These are phyloP conservation scores for Rhorus exstirpatorius DNA, from an alignment of 2,888 invertebrate species.

Conservation along the genomic window DNA sequence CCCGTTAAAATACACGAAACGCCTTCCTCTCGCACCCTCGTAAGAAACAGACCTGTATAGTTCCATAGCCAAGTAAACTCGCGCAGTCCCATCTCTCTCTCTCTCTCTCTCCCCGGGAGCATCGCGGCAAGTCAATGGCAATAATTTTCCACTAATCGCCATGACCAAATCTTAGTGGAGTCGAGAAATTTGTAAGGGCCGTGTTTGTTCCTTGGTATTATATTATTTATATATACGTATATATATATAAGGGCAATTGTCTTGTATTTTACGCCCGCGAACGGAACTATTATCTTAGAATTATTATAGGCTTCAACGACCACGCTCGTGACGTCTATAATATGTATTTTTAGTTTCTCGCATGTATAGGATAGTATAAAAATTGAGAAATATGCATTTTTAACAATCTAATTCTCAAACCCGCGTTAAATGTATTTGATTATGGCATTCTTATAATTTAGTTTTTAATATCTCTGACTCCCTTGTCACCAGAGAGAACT, in stretches of 20 bases:
- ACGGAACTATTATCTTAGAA: conserved; percentile 48
- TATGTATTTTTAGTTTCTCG: too few relatives aligned
- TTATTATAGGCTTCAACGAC: conserved; percentile 48
- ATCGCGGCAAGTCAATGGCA: conserved; percentile 73
- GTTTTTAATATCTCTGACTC: too few relatives aligned
- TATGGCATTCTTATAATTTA: too few relatives aligned
- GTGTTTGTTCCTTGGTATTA: conserved; percentile 57
- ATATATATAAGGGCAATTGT: conserved; percentile 58
- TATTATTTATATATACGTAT: conserved; percentile 44
- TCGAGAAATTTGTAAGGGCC: conserved; percentile 70
- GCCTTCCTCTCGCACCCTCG: conserved; percentile 72
- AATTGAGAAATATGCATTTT: too few relatives aligned
- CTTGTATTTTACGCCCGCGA: conserved; percentile 58
- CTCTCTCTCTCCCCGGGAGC: conserved; percentile 44
- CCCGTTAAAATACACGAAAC: conserved; percentile 83
- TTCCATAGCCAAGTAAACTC: conserved; percentile 56
- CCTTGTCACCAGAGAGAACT: too few relatives aligned
- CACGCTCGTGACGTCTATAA: too few relatives aligned
- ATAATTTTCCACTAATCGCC: conserved; percentile 82
- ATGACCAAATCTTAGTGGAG: conserved; percentile 72
- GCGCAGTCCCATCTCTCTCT: conserved; percentile 13
- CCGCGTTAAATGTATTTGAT: too few relatives aligned
- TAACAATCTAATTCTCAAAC: too few relatives aligned
- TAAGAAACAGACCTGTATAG: conserved; percentile 66
- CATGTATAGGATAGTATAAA: too few relatives aligned